Percentiles rank a stretch among this genome's conserved stretches.
Evolutionary conservation across 2,888 invertebrate genomes (phyloP).

Genomic region (Epiblema foenella): DNA sequence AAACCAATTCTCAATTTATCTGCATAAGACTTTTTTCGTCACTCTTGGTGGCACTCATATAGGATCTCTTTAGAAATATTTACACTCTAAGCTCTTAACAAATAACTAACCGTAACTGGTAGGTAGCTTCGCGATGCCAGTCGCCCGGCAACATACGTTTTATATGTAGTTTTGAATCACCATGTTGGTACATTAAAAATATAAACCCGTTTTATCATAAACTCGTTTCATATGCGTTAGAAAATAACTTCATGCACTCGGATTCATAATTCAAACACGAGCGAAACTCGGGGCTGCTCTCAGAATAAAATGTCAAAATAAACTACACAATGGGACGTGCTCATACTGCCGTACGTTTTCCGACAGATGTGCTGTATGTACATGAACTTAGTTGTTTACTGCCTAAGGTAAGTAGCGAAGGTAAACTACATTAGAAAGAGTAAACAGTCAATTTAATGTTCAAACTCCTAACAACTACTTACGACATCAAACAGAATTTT

Average conservation of each 20-base stretch:
- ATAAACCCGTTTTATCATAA: background rate
- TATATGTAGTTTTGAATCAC: background rate
- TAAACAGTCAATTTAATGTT: background rate
- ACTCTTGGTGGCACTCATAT: too few species aligned
- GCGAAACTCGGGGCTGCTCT: background rate
- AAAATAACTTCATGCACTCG: background rate
- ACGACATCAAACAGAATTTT: too few species aligned
- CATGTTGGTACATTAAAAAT: background rate
- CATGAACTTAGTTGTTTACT: background rate
- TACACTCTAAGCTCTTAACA: too few species aligned
- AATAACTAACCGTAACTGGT: too few species aligned
- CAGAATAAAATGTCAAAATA: background rate
- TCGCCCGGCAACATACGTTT: too few species aligned
- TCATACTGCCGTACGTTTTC: background rate
- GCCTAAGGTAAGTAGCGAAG: background rate
- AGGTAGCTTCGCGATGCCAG: too few species aligned
- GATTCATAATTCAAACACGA: background rate
- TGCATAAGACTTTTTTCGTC: too few species aligned
- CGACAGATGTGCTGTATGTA: background rate
- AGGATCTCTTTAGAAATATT: too few species aligned
- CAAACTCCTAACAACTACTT: too few species aligned
- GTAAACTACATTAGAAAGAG: background rate
- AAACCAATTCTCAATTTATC: too few species aligned
- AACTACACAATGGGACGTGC: too few species aligned
- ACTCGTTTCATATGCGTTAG: background rate